phyloP scores from a whole-genome alignment of 2,797 vertebrate genomes.

The Trematomus bernacchii region DNA sequence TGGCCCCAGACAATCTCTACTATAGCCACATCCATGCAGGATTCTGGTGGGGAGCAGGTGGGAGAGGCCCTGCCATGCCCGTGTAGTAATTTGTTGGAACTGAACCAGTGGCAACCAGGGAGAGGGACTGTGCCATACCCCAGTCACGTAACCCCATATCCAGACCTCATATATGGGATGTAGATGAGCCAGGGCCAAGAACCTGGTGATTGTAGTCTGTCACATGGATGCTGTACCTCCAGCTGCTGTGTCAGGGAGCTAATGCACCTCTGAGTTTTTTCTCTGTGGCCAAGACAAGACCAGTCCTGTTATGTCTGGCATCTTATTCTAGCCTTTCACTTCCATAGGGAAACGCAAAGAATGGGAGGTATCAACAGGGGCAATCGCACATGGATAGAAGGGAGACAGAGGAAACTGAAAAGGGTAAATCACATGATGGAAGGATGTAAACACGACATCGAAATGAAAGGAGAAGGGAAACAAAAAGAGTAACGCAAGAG shows the following conservation, averaged over 20 bases:
- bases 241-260: slow-evolving; percentile 38
- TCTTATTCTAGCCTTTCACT: slow-evolving; percentile 5
- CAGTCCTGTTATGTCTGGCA: slow-evolving; percentile 1
- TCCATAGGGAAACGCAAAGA: not conserved
- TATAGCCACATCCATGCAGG: slow-evolving; percentile 7
- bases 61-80: slow-evolving; percentile 45
- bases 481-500: slow-evolving; percentile 29
- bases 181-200: slow-evolving; percentile 24
- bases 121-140: slow-evolving; percentile 29
- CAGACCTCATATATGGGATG: slow-evolving; percentile 32
- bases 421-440: slow-evolving; percentile 16
- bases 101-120: slow-evolving; percentile 35
- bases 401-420: slow-evolving; percentile 13
- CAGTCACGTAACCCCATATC: slow-evolving; percentile 34
- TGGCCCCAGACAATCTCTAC: slow-evolving; percentile 12
- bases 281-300: slow-evolving; percentile 10
- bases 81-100: slow-evolving; percentile 58
- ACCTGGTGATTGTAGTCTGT: slow-evolving; percentile 23
- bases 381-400: not conserved
- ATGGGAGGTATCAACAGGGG: not conserved
- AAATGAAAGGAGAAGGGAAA: slow-evolving; percentile 18
- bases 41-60: slow-evolving; percentile 63
- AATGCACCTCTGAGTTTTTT: slow-evolving; percentile 14
- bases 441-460: slow-evolving; percentile 20
- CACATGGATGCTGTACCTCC: slow-evolving; percentile 26